These are phyloP conservation scores for Atethmia centrago DNA, from an alignment of 2,888 invertebrate species.

Conservation along the genomic window DNA sequence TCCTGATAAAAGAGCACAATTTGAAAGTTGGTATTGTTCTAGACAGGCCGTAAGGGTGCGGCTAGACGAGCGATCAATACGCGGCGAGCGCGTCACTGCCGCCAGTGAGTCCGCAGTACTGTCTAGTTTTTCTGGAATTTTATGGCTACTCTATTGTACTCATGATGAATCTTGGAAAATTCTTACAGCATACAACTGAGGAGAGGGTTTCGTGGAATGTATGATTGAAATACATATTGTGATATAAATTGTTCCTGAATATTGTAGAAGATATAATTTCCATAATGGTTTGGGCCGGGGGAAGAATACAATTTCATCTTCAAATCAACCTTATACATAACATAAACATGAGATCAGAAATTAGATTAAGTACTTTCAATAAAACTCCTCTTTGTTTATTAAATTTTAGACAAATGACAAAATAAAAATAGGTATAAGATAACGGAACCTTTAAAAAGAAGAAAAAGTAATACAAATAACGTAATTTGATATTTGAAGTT, in stretches of 20 bases:
- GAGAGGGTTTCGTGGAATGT: slow-evolving; percentile 7
- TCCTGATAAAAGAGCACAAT: slow-evolving; percentile 50
- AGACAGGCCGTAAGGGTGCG: slow-evolving; percentile 62
- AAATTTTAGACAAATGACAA: neutral
- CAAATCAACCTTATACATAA: slow-evolving; percentile 11
- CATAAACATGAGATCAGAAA: slow-evolving; percentile 35
- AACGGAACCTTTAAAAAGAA: slow-evolving; percentile 4
- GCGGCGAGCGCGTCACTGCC: slow-evolving; percentile 57
- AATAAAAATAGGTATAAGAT: neutral
- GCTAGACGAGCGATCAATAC: slow-evolving; percentile 63
- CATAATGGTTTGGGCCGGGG: slow-evolving; percentile 4
- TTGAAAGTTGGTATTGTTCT: slow-evolving; percentile 52
- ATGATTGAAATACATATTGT: slow-evolving; percentile 22
- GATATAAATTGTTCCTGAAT: slow-evolving; percentile 38
- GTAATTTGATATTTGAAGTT: slow-evolving; percentile 36
- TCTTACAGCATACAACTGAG: slow-evolving; percentile 9
- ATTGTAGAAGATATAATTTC: slow-evolving; percentile 30
- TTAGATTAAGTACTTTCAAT: slow-evolving; percentile 25
- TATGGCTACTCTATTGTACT: slow-evolving; percentile 29
- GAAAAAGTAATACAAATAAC: slow-evolving; percentile 8
- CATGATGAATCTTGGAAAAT: slow-evolving; percentile 16
- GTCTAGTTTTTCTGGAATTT: slow-evolving; percentile 37
- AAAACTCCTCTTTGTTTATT: slow-evolving; percentile 6
- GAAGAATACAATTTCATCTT: slow-evolving; percentile 18
- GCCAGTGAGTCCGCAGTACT: slow-evolving; percentile 50